Conservation (phyloP, 2,888 invertebrate genomes). For the Scaptomyza reducta region DNA sequence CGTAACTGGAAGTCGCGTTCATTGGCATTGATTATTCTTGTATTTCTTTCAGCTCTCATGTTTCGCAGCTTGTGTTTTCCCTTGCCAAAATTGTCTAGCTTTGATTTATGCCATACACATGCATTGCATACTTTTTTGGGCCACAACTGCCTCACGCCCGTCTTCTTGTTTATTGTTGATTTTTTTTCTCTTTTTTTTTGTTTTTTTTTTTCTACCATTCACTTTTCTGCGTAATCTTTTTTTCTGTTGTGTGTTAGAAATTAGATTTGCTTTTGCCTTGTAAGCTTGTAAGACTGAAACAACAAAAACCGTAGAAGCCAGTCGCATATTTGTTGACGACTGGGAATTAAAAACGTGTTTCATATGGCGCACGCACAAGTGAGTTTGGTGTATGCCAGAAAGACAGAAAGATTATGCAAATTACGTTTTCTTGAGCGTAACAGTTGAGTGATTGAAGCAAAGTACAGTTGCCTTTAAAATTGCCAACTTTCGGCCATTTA, state of each 20-base stretch:
- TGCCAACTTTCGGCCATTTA: slow-evolving; percentile 31
- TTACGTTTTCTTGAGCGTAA: slow-evolving; percentile 46
- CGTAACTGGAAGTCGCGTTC: not conserved
- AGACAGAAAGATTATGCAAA: slow-evolving; percentile 41
- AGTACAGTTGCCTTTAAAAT: slow-evolving; percentile 30
- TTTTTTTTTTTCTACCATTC: slow-evolving; percentile 27
- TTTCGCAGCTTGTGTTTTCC: slow-evolving; percentile 63
- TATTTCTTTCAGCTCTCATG: slow-evolving; percentile 39
- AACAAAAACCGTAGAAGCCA: slow-evolving; percentile 42
- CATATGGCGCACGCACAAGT: slow-evolving; percentile 25
- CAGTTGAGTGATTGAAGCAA: slow-evolving; percentile 50
- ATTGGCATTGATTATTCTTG: not conserved
- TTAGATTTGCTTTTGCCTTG: slow-evolving; percentile 68
- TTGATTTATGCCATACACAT: slow-evolving; percentile 78
- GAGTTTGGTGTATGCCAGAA: slow-evolving; percentile 2
- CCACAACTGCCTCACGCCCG: slow-evolving; percentile 56
- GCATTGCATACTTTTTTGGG: slow-evolving; percentile 75
- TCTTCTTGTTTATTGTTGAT: slow-evolving; percentile 47
- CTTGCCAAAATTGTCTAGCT: slow-evolving; percentile 79
- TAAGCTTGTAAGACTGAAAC: slow-evolving; percentile 44
- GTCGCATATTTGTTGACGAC: slow-evolving; percentile 58
- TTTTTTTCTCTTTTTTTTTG: slow-evolving; percentile 48
- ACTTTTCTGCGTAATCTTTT: slow-evolving; percentile 62
- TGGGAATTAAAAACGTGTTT: slow-evolving; percentile 72
- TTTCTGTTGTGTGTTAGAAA: slow-evolving; percentile 54